A percentile compares a stretch with the other conserved stretches of the same genome.
phyloP scores from a whole-genome alignment of 92 coral and sea anemone genomes.

The Epizoanthus stellaris region DNA sequence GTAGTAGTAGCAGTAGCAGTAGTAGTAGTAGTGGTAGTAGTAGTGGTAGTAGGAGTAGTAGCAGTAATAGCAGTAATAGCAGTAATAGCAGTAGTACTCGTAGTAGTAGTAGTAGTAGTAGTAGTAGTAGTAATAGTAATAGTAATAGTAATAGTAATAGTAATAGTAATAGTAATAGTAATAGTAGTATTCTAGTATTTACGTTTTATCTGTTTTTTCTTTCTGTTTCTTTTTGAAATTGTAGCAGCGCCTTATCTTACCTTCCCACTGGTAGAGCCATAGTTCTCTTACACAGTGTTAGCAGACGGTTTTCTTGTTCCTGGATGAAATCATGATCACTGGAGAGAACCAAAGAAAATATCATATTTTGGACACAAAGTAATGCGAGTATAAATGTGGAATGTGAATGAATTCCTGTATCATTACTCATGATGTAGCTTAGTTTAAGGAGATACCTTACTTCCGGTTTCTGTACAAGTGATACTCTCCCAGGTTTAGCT shows the following conservation, averaged over 20 bases:
- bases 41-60: no score
- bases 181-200: no score
- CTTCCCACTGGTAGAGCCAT: slow-evolving; percentile 94
- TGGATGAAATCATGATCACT: slow-evolving; percentile 98
- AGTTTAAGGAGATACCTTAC: slow-evolving; percentile 72
- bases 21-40: no score
- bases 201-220: no score
- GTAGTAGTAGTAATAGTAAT: no score
- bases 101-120: no score
- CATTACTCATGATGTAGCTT: background rate
- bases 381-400: background rate
- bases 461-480: slow-evolving; percentile 92
- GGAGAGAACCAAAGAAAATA: background rate
- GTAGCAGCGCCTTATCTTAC: slow-evolving; percentile 40
- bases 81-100: no score
- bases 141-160: no score
- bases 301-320: slow-evolving; percentile 88
- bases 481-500: slow-evolving; percentile 90
- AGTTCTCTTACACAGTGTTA: slow-evolving; percentile 93
- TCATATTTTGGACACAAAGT: background rate
- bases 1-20: no score
- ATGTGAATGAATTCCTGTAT: background rate
- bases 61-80: no score
- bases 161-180: background rate
- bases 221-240: no score